Conservation (phyloP, 1,140 invertebrate genomes). For the Bombus waltoni region DNA sequence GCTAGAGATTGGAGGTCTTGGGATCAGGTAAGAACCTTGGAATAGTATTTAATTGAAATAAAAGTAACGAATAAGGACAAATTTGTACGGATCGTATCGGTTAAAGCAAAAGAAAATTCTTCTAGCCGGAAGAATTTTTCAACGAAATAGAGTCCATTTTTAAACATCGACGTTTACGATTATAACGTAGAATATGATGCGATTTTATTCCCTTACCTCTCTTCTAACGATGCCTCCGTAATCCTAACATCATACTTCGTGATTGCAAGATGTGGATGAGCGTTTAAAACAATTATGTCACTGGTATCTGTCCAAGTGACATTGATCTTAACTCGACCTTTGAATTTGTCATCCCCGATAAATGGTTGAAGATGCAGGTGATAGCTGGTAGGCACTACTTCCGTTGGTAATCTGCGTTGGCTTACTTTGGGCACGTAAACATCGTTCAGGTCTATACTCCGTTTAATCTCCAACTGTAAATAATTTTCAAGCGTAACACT, state of each 20-base stretch:
- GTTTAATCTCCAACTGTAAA: constrained; percentile 36
- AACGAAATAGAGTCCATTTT: too few species aligned
- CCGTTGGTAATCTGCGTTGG: constrained; percentile 75
- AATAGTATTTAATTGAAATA: too few species aligned
- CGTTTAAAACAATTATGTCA: constrained; percentile 85
- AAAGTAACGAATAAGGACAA: too few species aligned
- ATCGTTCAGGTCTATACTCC: constrained; percentile 75
- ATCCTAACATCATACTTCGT: constrained; percentile 70
- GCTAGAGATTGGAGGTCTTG: too few species aligned
- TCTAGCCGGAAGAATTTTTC: too few species aligned
- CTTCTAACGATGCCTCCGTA: constrained; percentile 55
- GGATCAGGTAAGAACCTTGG: too few species aligned
- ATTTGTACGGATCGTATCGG: too few species aligned
- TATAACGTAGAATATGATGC: too few species aligned
- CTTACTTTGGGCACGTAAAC: constrained; percentile 60
- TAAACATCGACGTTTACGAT: too few species aligned
- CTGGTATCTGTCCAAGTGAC: constrained; percentile 84
- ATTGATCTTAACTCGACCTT: constrained; percentile 85
- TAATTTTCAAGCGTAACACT: background rate
- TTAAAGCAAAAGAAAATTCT: too few species aligned
- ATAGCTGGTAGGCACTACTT: constrained; percentile 85
- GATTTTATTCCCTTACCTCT: constrained; percentile 68
- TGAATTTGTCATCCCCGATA: constrained; percentile 84
- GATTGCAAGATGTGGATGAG: constrained; percentile 85
- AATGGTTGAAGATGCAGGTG: constrained; percentile 85